Evolutionary conservation across 2,113 vertebrate genomes (phyloP).

Genomic region (Corvus cornix): DNA sequence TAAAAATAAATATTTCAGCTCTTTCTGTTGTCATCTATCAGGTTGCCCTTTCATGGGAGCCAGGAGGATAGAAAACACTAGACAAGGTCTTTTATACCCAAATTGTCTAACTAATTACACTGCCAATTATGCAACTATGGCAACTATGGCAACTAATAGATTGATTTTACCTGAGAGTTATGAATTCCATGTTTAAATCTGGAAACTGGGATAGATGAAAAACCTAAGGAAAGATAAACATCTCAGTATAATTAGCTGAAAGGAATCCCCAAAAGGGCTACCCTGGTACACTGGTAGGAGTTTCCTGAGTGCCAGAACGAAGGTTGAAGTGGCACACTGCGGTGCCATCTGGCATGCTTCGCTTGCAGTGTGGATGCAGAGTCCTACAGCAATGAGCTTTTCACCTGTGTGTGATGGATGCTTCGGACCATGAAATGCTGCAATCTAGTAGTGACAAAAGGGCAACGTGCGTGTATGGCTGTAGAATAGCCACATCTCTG

Average conservation of each 20-base stretch:
- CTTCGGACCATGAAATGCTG: not conserved
- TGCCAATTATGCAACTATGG: not conserved
- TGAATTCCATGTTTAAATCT: not conserved
- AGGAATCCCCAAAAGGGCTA: not conserved
- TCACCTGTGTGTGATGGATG: rapidly evolving
- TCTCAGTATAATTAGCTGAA: not conserved
- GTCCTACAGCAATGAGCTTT: not conserved
- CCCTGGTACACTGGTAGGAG: not conserved
- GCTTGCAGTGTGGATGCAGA: not conserved
- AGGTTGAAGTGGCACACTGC: not conserved
- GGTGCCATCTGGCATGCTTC: not conserved
- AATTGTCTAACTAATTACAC: not conserved
- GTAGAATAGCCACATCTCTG: not conserved
- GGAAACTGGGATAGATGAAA: not conserved
- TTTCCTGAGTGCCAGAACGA: not conserved
- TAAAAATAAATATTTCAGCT: not conserved
- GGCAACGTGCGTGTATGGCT: not conserved
- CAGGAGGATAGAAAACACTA: not conserved
- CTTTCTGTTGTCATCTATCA: not conserved
- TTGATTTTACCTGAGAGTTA: not conserved
- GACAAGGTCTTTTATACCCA: not conserved
- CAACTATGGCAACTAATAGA: not conserved
- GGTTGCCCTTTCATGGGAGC: not conserved
- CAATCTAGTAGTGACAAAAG: not conserved
- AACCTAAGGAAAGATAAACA: not conserved